A percentile compares a stretch with the other conserved stretches of the same genome.
Conservation (phyloP, 1,140 invertebrate genomes). For the Ctenoplectra terminalis region DNA sequence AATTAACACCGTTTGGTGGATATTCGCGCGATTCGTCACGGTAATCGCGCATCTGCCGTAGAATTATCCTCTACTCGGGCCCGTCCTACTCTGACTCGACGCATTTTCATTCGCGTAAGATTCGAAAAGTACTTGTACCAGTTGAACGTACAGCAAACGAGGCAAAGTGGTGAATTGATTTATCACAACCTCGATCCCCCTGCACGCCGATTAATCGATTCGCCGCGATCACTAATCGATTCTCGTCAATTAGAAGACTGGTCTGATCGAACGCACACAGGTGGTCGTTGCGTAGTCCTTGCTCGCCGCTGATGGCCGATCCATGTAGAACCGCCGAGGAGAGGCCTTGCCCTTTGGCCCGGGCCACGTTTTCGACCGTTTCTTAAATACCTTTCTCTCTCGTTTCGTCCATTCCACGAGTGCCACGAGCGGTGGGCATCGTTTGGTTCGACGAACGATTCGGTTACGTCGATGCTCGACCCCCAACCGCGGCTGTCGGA, state of each 20-base stretch:
- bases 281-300: conserved; percentile 26
- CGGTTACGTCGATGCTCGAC: conserved; percentile 62
- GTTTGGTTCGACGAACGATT: conserved; percentile 53
- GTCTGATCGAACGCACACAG: conserved; percentile 57
- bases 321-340: background rate
- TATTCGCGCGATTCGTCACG: conserved; percentile 57
- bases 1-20: conserved; percentile 59
- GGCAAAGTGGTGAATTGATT: conserved; percentile 5
- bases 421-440: conserved; percentile 23
- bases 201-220: conserved; percentile 44
- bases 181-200: background rate
- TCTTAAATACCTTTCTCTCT: conserved; percentile 54
- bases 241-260: background rate
- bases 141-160: background rate
- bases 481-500: conserved; percentile 66
- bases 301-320: conserved; percentile 27
- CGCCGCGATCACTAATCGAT: background rate
- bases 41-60: conserved; percentile 59
- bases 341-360: conserved; percentile 53
- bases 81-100: background rate
- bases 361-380: conserved; percentile 39
- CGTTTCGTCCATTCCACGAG: conserved; percentile 29
- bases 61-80: background rate
- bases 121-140: too few relatives aligned
- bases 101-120: too few relatives aligned